A percentile compares a stretch with the other conserved stretches of the same genome.
These are phyloP conservation scores for Melikaiella ostensackeni DNA, from an alignment of 2,888 invertebrate genomes.

Conservation along the genomic window DNA sequence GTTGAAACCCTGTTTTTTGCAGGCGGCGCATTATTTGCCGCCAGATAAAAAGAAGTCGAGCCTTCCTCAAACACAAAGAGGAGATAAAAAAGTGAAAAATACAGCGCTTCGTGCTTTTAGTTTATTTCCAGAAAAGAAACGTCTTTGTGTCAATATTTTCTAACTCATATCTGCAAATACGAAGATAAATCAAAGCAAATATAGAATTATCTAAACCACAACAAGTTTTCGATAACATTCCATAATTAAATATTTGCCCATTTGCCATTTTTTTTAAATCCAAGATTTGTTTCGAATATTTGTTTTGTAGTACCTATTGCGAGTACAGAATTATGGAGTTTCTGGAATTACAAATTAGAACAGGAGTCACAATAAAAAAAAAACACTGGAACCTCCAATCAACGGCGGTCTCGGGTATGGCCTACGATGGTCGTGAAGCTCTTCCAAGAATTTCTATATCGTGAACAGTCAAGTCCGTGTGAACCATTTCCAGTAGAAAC, in stretches of 20 bases:
- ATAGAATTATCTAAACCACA: not conserved
- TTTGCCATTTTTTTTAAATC: not conserved
- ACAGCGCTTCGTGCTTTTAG: not conserved
- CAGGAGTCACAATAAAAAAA: too few species aligned
- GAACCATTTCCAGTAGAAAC: too few species aligned
- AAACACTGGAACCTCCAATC: too few species aligned
- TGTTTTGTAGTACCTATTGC: too few species aligned
- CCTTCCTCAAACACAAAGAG: slow-evolving; percentile 9
- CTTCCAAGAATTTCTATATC: too few species aligned
- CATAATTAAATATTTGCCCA: not conserved
- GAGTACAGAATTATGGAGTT: too few species aligned
- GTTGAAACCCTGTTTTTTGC: too few species aligned
- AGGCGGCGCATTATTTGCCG: not conserved
- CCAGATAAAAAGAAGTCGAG: not conserved
- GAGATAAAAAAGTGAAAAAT: slow-evolving; percentile 4
- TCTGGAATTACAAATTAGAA: too few species aligned
- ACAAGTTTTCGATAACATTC: not conserved
- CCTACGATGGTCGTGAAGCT: too few species aligned
- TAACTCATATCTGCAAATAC: not conserved
- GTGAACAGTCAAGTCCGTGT: too few species aligned
- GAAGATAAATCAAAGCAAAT: not conserved
- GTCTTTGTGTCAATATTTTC: not conserved
- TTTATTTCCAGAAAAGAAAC: not conserved
- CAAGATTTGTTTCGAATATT: not conserved
- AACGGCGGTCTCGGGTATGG: too few species aligned